These are phyloP conservation scores for Lasiurus cinereus DNA, from an alignment of 2,113 vertebrate species.

Conservation along the genomic window DNA sequence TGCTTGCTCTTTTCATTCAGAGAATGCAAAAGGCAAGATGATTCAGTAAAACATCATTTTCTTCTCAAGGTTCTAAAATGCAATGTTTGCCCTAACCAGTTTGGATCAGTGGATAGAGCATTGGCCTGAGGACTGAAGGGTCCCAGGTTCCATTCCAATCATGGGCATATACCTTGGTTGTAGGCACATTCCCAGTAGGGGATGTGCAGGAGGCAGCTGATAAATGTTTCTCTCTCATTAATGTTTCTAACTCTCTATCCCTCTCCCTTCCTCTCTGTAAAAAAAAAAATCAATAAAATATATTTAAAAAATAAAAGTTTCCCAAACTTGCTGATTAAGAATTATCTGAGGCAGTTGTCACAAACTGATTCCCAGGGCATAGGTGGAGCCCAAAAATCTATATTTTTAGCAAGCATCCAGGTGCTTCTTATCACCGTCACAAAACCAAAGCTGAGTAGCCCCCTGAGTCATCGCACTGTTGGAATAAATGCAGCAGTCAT, in stretches of 20 bases:
- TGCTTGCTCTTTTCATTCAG: not conserved
- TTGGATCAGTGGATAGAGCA: no score
- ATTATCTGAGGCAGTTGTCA: conserved; percentile 26
- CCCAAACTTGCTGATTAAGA: conserved; percentile 34
- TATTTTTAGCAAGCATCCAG: not conserved
- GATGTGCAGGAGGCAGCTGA: no score
- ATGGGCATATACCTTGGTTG: no score
- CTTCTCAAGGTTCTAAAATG: conserved; percentile 38
- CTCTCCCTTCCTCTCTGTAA: no score
- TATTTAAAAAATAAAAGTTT: not conserved
- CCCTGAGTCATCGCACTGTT: not conserved
- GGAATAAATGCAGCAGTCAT: not conserved
- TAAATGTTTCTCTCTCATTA: no score
- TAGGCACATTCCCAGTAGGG: no score
- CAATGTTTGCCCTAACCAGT: not conserved
- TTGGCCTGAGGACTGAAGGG: no score
- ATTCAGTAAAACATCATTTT: conserved; percentile 17
- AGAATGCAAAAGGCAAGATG: not conserved
- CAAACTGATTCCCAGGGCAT: not conserved
- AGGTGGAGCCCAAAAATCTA: not conserved
- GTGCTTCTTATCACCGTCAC: not conserved
- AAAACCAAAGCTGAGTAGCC: not conserved
- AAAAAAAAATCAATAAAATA: no score
- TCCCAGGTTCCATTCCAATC: no score
- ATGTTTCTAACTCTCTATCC: no score